phyloP scores from a whole-genome alignment of 2,797 vertebrate genomes.

The Sphaeramia orbicularis region DNA sequence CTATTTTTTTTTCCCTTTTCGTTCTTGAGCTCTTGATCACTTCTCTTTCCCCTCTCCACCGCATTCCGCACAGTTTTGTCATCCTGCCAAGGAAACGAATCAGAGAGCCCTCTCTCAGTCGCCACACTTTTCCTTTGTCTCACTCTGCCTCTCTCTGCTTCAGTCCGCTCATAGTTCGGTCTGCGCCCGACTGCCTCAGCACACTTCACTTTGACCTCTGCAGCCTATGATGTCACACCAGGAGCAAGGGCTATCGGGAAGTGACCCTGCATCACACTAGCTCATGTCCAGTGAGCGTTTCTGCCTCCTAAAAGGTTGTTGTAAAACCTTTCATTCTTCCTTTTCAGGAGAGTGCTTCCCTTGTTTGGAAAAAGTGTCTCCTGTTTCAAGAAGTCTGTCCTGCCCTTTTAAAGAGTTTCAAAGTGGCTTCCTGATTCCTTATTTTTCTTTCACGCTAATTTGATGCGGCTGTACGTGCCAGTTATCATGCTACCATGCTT shows the following conservation, averaged over 20 bases:
- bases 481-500: slow-evolving; percentile 68
- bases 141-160: slow-evolving; percentile 55
- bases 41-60: slow-evolving; percentile 86
- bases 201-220: slow-evolving; percentile 70
- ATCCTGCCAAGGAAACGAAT: slow-evolving; percentile 91
- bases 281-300: slow-evolving; percentile 69
- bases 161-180: slow-evolving; percentile 31
- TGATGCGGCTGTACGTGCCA: slow-evolving; percentile 39
- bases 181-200: slow-evolving; percentile 51
- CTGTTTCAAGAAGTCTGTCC: slow-evolving; percentile 62
- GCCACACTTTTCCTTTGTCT: slow-evolving; percentile 78
- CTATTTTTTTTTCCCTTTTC: slow-evolving; percentile 65
- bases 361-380: slow-evolving; percentile 75
- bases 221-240: slow-evolving; percentile 71
- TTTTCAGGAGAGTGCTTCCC: slow-evolving; percentile 61
- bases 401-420: slow-evolving; percentile 73
- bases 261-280: slow-evolving; percentile 63
- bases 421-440: slow-evolving; percentile 59
- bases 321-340: slow-evolving; percentile 63
- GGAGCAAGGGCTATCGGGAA: slow-evolving; percentile 65
- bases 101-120: slow-evolving; percentile 82
- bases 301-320: slow-evolving; percentile 46
- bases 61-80: slow-evolving; percentile 93
- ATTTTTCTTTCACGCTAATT: slow-evolving; percentile 58
- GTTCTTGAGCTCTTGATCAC: slow-evolving; percentile 80